Evolutionary conservation across 2,113 vertebrate species (phyloP).

Genomic region (Dendrocopos noguchii): DNA sequence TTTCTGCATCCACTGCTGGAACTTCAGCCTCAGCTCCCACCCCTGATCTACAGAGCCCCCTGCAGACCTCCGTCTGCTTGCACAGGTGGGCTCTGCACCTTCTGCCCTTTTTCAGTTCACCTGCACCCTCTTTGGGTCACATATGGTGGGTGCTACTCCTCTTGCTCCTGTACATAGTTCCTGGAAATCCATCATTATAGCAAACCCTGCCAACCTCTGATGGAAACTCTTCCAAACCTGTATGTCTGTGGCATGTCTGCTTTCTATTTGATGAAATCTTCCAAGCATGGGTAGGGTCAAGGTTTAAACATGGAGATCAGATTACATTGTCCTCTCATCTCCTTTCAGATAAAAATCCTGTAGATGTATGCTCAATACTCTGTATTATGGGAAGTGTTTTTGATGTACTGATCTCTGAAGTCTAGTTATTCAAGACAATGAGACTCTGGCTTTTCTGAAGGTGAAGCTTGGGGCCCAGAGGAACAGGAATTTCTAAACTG

Average conservation of each 20-base stretch:
- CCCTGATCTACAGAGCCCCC: background rate
- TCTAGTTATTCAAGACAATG: background rate
- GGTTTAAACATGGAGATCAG: background rate
- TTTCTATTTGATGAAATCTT: background rate
- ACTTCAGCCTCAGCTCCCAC: accelerated
- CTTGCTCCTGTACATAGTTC: background rate
- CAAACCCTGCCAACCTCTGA: background rate
- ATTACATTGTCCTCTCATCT: background rate
- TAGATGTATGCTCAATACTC: background rate
- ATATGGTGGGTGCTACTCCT: accelerated
- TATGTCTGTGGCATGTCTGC: accelerated
- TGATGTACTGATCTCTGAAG: background rate
- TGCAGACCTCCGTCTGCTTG: background rate
- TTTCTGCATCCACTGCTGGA: background rate
- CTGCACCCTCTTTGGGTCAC: too few relatives aligned
- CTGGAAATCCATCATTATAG: background rate
- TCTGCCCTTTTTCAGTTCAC: accelerated
- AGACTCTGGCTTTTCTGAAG: background rate
- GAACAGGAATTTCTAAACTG: background rate
- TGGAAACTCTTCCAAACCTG: background rate
- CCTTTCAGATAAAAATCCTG: background rate
- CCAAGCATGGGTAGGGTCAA: background rate
- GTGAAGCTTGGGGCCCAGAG: accelerated
- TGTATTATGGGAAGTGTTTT: background rate
- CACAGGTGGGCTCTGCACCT: background rate